These are phyloP conservation scores for Pyrocephalus nanus DNA, from an alignment of 2,797 vertebrate species.

Conservation along the genomic window DNA sequence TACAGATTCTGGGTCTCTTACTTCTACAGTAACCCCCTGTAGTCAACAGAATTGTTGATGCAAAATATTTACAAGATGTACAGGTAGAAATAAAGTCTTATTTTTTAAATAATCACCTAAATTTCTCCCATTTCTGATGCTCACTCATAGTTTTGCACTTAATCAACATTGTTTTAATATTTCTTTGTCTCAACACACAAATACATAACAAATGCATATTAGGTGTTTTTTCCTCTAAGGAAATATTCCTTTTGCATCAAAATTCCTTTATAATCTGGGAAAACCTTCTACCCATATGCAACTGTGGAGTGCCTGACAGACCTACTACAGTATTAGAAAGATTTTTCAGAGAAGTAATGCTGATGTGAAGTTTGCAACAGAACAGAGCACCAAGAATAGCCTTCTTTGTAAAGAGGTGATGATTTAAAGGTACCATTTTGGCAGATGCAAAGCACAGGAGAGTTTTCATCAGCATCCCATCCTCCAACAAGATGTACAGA, in stretches of 20 bases:
- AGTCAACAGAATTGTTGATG: neutral
- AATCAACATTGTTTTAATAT: neutral
- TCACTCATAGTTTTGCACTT: neutral
- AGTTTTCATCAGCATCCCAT: neutral
- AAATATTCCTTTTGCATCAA: neutral
- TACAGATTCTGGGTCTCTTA: neutral
- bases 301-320: neutral
- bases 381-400: neutral
- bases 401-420: neutral
- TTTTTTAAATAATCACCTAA: neutral
- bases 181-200: neutral
- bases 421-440: slow-evolving; percentile 28
- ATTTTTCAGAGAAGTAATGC: neutral
- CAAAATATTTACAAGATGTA: neutral
- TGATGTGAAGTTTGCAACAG: neutral
- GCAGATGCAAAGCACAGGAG: neutral
- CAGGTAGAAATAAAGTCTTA: neutral
- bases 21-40: neutral
- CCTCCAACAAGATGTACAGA: neutral
- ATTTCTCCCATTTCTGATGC: neutral
- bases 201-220: neutral
- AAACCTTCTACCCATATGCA: neutral
- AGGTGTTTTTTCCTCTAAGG: neutral
- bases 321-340: neutral
- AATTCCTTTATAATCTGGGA: neutral